Base-by-base conservation (phyloP, 1,140 invertebrate species). In the Ephestia elutella region DNA sequence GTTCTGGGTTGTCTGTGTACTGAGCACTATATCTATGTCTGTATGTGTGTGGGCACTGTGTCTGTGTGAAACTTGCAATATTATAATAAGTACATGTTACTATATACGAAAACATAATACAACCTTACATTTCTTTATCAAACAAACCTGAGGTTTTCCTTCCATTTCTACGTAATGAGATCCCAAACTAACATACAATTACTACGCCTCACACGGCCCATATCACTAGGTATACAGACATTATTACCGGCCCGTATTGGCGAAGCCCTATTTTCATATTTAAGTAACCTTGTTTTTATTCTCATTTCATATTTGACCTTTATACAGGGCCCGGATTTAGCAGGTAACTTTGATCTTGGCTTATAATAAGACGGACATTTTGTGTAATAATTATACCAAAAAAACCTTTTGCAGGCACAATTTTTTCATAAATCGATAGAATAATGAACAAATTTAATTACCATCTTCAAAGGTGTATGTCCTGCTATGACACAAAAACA, bases 181-280 rank as follows among this genome's bases (percentile, higher is more conserved):
- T 44, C 38, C 38, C 38, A 44, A 44, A 44, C 38, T n/a, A 44
- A 44, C 38, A 44, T 17, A 44, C 30, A 44, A 44, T 44, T 15
- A 44, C 13, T 44, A 44, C 38, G 38, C 13, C 15, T 44, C 13
- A 44, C 38, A 44, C 15, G 38, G 15, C 38, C 38, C 13, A 17
- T 44, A 44, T 44, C 38, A 44, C 13, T 44, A 15, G 38, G 38
- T 15, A 44, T 44, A 44, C 38, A n/a, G n/a, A 17, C 15, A 15
- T 15, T 44, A 44, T 44, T 44, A 44, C 38, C 15, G 2, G 5
- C 13, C 38, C 13, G 1, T 44, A 44, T 44, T 44, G 13, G 38
- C 15, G 2, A 2, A 15, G 15, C 38, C 38, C 38, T 15, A 44
- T 44, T 44, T 44, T 32, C 30, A 32, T 50, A 50, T 50, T 20